These are phyloP conservation scores for Rhynchotus rufescens DNA, from an alignment of 2,797 vertebrate species.

Conservation along the genomic window DNA sequence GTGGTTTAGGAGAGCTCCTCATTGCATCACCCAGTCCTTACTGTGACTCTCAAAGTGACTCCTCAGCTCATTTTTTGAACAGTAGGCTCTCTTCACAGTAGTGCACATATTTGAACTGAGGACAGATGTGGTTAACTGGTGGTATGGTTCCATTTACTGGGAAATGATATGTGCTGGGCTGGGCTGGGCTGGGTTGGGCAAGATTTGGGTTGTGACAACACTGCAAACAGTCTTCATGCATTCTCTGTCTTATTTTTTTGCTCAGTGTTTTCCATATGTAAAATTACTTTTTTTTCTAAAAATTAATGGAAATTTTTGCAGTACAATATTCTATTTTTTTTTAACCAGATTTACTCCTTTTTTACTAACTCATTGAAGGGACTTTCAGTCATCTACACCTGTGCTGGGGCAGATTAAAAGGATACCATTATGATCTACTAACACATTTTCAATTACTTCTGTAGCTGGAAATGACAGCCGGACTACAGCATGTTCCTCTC, in stretches of 20 bases:
- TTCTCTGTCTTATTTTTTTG: neutral
- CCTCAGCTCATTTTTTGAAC: neutral
- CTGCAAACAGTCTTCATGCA: rapidly evolving
- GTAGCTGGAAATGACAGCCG: slow-evolving; percentile 35
- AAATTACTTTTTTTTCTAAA: neutral
- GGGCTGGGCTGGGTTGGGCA: no score
- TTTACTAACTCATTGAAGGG: neutral
- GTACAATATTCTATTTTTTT: slow-evolving; percentile 34
- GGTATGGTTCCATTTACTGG: rapidly evolving
- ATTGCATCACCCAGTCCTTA: neutral
- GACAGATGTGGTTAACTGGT: rapidly evolving
- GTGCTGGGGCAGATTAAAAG: slow-evolving; percentile 21
- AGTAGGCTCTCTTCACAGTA: neutral
- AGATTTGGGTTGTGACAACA: neutral
- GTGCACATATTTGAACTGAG: rapidly evolving
- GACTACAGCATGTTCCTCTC: slow-evolving; percentile 31
- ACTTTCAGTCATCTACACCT: neutral
- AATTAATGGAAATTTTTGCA: neutral
- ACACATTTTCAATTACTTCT: slow-evolving; percentile 54
- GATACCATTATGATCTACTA: neutral
- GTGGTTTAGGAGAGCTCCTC: neutral
- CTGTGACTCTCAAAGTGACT: rapidly evolving
- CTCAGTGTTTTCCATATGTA: neutral
- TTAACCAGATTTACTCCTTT: neutral
- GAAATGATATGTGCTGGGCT: rapidly evolving